These are phyloP conservation scores for Dicyrtoma fusca DNA, from an alignment of 2,888 invertebrate species.

Conservation along the genomic window DNA sequence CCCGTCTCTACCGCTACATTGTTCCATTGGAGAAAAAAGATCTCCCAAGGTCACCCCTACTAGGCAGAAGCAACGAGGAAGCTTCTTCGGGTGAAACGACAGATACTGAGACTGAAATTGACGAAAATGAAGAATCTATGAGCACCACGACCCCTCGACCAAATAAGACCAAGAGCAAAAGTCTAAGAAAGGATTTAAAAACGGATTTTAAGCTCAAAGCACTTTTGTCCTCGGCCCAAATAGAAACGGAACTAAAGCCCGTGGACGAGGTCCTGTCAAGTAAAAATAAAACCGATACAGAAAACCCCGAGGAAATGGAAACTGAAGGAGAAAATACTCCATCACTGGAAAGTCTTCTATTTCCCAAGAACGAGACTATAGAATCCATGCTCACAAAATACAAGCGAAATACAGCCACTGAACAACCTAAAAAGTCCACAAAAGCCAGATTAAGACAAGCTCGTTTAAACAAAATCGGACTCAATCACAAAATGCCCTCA, in stretches of 20 bases:
- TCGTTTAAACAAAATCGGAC: background rate
- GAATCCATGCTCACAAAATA: conserved; percentile 23
- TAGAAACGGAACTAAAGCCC: conserved; percentile 18
- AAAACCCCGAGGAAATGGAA: background rate
- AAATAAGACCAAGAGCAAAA: too few species aligned
- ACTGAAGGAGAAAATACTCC: background rate
- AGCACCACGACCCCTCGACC: conserved; percentile 2
- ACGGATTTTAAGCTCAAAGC: background rate
- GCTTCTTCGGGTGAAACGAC: background rate
- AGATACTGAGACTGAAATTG: too few species aligned
- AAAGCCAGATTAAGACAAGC: too few species aligned
- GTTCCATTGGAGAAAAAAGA: conserved; percentile 15
- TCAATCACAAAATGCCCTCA: conserved; percentile 42
- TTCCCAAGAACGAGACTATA: background rate
- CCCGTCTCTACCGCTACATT: conserved; percentile 31
- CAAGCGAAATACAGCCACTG: conserved; percentile 1
- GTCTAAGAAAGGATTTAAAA: background rate
- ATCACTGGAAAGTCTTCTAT: background rate
- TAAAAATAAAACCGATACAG: background rate
- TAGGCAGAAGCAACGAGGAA: background rate
- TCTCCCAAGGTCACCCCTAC: background rate
- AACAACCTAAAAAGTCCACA: background rate
- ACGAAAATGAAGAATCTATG: too few species aligned
- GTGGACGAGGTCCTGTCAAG: background rate
- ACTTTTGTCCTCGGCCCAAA: conserved; percentile 33